Conservation (phyloP, 2,113 vertebrate species). For the Gadus chalcogrammus region DNA sequence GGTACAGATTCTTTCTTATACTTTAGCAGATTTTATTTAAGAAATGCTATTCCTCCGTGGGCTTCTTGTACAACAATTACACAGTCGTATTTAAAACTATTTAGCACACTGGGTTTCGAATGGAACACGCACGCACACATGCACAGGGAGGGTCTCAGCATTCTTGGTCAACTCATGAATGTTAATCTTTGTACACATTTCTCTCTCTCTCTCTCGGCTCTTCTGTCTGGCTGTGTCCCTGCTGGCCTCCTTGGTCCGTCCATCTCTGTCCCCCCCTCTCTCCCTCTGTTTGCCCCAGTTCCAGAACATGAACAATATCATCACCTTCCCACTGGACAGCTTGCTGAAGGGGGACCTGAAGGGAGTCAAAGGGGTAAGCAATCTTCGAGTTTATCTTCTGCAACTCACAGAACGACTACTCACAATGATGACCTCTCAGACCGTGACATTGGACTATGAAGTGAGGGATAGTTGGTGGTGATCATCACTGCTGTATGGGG, state of each 20-base stretch:
- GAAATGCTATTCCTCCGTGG: background rate
- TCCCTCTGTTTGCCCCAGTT: constrained; percentile 72
- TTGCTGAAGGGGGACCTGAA: constrained; percentile 97
- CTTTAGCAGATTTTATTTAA: background rate
- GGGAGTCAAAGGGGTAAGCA: constrained; percentile 94
- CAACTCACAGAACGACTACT: background rate
- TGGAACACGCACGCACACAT: background rate
- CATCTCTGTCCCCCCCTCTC: constrained; percentile 10
- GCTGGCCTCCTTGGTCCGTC: constrained; percentile 20
- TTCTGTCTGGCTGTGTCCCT: background rate
- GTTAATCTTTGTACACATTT: no score
- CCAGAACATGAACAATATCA: constrained; percentile 99
- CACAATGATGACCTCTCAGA: no score
- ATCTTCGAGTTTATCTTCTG: background rate
- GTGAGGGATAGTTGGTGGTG: no score
- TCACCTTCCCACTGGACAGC: constrained; percentile 97
- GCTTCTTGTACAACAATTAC: constrained; percentile 35
- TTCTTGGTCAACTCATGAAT: no score
- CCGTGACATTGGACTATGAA: no score
- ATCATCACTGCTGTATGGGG: no score
- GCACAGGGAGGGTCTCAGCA: background rate
- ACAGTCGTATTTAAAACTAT: no score
- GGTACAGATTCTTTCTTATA: background rate
- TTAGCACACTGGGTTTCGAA: no score
- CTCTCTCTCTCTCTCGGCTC: background rate